Evolutionary conservation across 2,113 vertebrate genomes (phyloP).

Genomic region (Hemiprocne comata): DNA sequence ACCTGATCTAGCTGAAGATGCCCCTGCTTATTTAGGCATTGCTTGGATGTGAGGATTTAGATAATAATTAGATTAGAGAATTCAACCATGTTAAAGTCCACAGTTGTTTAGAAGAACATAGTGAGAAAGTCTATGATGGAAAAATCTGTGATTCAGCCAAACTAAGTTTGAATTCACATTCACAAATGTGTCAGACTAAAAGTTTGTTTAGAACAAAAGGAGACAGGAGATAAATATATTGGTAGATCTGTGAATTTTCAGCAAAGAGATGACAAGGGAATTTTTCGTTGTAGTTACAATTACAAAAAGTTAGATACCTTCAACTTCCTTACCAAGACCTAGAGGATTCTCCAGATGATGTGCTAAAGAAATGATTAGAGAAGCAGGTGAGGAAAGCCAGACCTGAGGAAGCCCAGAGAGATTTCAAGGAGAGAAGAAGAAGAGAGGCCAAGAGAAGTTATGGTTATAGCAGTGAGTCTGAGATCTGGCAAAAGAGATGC

Average conservation of each 20-base stretch:
- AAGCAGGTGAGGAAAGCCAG: conserved; percentile 4
- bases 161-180: not conserved
- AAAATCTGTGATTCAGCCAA: not conserved
- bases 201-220: not conserved
- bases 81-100: not conserved
- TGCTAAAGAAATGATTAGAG: conserved; percentile 12
- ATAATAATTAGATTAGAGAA: not conserved
- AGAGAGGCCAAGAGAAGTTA: conserved; percentile 33
- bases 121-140: not conserved
- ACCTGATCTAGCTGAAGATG: not conserved
- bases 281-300: not conserved
- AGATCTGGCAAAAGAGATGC: conserved; percentile 47
- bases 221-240: not conserved
- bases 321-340: not conserved
- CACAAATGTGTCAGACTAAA: not conserved
- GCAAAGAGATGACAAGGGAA: not conserved
- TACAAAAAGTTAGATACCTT: not conserved
- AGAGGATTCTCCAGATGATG: not conserved
- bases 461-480: conserved; percentile 24
- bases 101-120: not conserved
- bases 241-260: not conserved
- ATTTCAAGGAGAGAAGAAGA: conserved; percentile 27
- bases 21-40: not conserved
- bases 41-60: not conserved
- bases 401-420: not conserved